Conservation (phyloP, 2,888 invertebrate genomes). For the Trichogramma evanescens region DNA sequence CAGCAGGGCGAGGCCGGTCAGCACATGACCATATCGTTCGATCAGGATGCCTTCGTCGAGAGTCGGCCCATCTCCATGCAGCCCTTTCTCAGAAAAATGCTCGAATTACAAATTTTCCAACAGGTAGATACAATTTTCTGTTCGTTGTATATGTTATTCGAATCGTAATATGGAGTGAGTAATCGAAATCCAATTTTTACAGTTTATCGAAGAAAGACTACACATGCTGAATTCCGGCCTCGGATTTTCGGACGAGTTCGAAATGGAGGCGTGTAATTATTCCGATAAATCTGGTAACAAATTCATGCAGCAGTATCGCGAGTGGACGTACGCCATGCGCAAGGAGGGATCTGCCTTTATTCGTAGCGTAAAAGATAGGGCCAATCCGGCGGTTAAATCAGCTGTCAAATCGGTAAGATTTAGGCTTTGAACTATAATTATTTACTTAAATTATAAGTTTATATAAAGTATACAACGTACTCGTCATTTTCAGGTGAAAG, state of each 20-base stretch:
- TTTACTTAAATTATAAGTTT: not conserved
- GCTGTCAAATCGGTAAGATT: conserved; percentile 88
- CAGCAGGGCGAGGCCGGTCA: conserved; percentile 53
- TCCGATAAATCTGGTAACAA: conserved; percentile 60
- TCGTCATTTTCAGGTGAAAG: conserved; percentile 56
- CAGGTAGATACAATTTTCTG: conserved; percentile 54
- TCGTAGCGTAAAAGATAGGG: conserved; percentile 83
- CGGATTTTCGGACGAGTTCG: conserved; percentile 92
- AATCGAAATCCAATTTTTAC: conserved; percentile 30
- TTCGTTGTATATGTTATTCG: conserved; percentile 1
- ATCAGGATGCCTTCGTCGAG: conserved; percentile 79
- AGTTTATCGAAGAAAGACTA: conserved; percentile 92
- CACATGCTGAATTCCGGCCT: conserved; percentile 87
- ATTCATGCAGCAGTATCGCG: conserved; percentile 66
- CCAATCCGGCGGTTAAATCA: conserved; percentile 88
- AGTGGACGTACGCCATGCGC: conserved; percentile 72
- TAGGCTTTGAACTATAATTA: conserved; percentile 4
- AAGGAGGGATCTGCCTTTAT: conserved; percentile 78
- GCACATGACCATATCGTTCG: conserved; percentile 64
- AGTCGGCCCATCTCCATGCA: conserved; percentile 79
- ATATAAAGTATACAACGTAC: not conserved
- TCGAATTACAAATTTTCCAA: conserved; percentile 89
- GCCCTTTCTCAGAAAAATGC: conserved; percentile 82
- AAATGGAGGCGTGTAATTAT: conserved; percentile 74
- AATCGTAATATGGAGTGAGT: not conserved